Evolutionary conservation across 2,113 vertebrate genomes (phyloP).

Genomic region (Tympanuchus pallidicinctus): DNA sequence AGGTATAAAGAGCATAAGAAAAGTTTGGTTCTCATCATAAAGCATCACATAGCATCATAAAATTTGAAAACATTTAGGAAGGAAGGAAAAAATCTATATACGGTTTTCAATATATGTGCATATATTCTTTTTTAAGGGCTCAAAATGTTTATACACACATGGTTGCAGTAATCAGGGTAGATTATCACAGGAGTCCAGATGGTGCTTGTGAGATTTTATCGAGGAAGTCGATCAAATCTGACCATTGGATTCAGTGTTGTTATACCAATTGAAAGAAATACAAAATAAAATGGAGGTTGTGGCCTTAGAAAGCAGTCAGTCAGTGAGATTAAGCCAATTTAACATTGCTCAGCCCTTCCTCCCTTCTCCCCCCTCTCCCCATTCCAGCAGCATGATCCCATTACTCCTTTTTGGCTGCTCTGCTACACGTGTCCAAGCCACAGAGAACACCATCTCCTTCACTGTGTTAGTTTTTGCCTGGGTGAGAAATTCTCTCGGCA

Average conservation of each 20-base stretch:
- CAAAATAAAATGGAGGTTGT: background rate
- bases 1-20: background rate
- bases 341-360: background rate
- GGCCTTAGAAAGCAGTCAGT: background rate
- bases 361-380: background rate
- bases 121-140: background rate
- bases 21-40: background rate
- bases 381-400: accelerated
- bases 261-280: background rate
- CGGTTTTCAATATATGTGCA: no score
- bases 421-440: background rate
- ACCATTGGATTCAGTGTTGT: background rate
- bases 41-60: background rate
- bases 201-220: background rate
- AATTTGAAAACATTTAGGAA: background rate
- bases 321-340: background rate
- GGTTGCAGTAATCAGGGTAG: background rate
- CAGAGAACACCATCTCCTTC: no score
- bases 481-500: background rate
- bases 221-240: background rate
- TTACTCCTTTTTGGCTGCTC: background rate
- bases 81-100: background rate
- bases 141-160: background rate
- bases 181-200: background rate
- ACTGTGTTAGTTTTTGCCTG: background rate